Evolutionary conservation across 2,888 invertebrate species (phyloP), one percentile per base, ranked within the genome.

Genomic region (Catocala fraxini): DNA sequence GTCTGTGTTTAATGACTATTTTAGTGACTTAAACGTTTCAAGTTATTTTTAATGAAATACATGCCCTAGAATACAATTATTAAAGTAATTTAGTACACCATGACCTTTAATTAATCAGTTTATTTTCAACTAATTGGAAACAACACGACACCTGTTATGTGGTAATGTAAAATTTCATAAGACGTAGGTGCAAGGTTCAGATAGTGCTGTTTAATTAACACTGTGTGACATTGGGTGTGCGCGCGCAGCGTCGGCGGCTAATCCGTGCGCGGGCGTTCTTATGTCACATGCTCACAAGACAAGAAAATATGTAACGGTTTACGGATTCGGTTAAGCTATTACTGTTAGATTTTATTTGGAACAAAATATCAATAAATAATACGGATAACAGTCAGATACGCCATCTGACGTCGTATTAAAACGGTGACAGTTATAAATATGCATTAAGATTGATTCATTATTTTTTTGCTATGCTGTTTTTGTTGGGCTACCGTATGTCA

Each of bases 261-360:
- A 73, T 71, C 70, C 59, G 62, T 61, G 66, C 79, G 80, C 74
- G 74, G 71, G 73, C 65, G 64, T 64, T 65, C 77, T 84, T 81
- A 80, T 81, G 82, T 83, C 80, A 83, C 75, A 49, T 58, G 57
- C 51, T 56, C 62, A 70, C 67, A 48, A 68, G 45, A 70, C 69
- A 56, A 66, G 53, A 56, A 63, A 75, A 75, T 70, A 70, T 77
- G 51, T 84, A 84, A 84, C 84, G 77, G 83, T 79, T 77, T 71
- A 73, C 71, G 68, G 70, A 72, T 75, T 80, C 62, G 58, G 63
- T 68, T 73, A 76, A 74, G 60, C 63, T 51, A 52, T 71, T 68
- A 79, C 81, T 81, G 79, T 78, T 79, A 80, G 63, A 65, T 74
- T 77, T 76, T 75, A 73, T 77, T 69, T 68, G 59, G 68, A 68